A percentile compares a stretch with the other conserved stretches of the same genome.
These are phyloP conservation scores for Xiphorhynchus erythropygius DNA, from an alignment of 2,797 vertebrate genomes.

Conservation along the genomic window DNA sequence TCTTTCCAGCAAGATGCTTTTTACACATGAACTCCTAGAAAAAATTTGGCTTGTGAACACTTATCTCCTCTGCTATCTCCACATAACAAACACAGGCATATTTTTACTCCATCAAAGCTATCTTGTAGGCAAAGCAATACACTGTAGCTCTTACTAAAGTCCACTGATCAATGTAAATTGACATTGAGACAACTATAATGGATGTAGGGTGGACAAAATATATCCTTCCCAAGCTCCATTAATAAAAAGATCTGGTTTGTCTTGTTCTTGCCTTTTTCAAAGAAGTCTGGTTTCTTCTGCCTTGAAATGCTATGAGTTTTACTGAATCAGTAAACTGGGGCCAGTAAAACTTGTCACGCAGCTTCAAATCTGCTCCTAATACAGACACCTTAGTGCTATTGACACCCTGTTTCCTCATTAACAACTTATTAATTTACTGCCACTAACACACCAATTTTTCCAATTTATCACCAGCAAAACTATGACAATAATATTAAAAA, in stretches of 20 bases:
- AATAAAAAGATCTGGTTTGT: not conserved
- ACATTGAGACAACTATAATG: not conserved
- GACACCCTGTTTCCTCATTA: not conserved
- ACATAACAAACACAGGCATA: not conserved
- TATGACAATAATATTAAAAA: not conserved
- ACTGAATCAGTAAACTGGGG: not conserved
- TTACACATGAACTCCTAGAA: not conserved
- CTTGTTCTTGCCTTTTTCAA: not conserved
- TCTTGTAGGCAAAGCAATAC: not conserved
- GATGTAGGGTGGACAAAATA: not conserved
- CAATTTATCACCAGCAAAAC: not conserved
- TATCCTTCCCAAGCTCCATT: not conserved
- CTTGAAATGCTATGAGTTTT: not conserved
- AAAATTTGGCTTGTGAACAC: not conserved
- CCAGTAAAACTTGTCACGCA: not conserved
- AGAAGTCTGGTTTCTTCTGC: not conserved
- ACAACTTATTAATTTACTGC: not conserved
- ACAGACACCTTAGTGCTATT: not conserved
- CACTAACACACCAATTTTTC: not conserved
- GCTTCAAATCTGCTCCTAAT: not conserved
- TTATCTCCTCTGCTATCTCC: not conserved
- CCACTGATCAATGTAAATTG: not conserved
- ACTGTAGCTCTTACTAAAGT: not conserved
- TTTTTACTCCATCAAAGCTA: not conserved
- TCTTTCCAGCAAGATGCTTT: not conserved